phyloP scores from a whole-genome alignment of 2,113 vertebrate species.

The Lampris megalopsis region DNA sequence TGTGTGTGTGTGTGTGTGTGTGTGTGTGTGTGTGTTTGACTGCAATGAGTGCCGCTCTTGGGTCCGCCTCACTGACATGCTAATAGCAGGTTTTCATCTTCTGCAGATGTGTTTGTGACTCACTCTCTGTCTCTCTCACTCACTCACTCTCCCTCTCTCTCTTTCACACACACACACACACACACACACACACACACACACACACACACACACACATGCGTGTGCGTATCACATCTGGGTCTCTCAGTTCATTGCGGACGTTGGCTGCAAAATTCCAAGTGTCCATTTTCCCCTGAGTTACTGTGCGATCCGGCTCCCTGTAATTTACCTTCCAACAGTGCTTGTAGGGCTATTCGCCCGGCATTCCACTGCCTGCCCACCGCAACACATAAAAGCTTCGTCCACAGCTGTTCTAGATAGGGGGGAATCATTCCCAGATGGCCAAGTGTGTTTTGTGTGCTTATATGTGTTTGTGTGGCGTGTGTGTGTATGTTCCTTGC shows the following conservation, averaged over 20 bases:
- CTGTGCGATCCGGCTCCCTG: conserved; percentile 52
- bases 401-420: conserved; percentile 74
- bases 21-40: conserved; percentile 7
- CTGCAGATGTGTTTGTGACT: conserved; percentile 30
- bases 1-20: neutral
- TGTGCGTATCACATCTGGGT: conserved; percentile 48
- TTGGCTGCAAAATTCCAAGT: conserved; percentile 58
- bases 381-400: conserved; percentile 73
- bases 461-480: conserved; percentile 35
- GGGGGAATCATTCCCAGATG: conserved; percentile 75
- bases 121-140: neutral
- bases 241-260: conserved; percentile 26
- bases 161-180: neutral
- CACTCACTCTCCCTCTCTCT: neutral
- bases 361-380: conserved; percentile 71
- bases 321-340: conserved; percentile 75
- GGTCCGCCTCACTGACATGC: conserved; percentile 39
- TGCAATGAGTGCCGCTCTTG: conserved; percentile 33
- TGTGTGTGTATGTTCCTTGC: conserved; percentile 37
- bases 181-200: neutral
- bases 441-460: conserved; percentile 62
- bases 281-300: conserved; percentile 58
- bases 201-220: neutral
- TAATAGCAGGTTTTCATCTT: conserved; percentile 59
- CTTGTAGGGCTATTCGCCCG: conserved; percentile 41